phyloP scores from a whole-genome alignment of 2,113 vertebrate species.

The Pachypanchax playfairii region DNA sequence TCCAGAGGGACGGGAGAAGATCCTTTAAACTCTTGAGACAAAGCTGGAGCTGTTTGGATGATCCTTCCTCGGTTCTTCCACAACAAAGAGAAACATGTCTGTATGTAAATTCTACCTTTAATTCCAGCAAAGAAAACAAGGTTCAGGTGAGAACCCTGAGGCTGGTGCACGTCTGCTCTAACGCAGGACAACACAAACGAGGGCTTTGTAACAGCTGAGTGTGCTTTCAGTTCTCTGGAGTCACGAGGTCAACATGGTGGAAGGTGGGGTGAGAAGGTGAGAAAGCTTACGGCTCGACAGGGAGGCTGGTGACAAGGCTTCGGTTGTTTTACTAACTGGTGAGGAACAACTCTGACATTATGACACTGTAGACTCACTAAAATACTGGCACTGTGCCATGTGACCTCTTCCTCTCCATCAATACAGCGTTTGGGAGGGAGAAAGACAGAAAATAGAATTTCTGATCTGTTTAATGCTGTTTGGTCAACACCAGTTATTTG shows the following conservation, averaged over 20 bases:
- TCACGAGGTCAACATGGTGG: constrained; percentile 74
- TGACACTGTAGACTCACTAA: constrained; percentile 56
- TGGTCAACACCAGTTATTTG: background rate
- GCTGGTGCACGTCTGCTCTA: background rate
- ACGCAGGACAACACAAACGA: constrained; percentile 65
- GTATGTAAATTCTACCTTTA: no score
- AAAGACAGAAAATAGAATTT: constrained; percentile 31
- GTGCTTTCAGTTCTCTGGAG: constrained; percentile 65
- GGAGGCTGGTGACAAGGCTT: constrained; percentile 63
- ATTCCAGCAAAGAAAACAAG: background rate
- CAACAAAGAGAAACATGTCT: no score
- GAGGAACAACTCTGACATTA: constrained; percentile 70
- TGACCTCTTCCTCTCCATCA: constrained; percentile 50
- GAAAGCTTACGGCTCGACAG: constrained; percentile 47
- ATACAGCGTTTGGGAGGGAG: constrained; percentile 14
- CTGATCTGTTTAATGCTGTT: constrained; percentile 28
- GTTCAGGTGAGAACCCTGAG: background rate
- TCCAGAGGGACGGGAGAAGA: no score
- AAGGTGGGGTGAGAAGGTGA: constrained; percentile 70
- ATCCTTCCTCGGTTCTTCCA: no score
- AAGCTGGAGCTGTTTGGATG: no score
- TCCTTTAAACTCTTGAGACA: no score
- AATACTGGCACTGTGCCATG: constrained; percentile 33
- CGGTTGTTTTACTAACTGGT: constrained; percentile 66
- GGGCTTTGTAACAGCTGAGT: constrained; percentile 73